phyloP scores from a whole-genome alignment of 2,113 vertebrate genomes.

The Psophia crepitans region DNA sequence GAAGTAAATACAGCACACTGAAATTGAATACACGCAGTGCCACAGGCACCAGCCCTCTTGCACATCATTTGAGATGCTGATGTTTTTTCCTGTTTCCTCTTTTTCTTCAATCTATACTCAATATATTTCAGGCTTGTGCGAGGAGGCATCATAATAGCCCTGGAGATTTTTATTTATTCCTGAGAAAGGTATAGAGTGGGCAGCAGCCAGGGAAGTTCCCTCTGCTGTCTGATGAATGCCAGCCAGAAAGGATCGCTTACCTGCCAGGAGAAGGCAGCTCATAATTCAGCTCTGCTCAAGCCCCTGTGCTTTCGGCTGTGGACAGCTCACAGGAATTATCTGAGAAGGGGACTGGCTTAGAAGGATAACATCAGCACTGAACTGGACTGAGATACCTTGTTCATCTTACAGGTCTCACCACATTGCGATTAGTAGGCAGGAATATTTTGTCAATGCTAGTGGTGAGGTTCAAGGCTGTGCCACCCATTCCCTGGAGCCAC shows the following conservation, averaged over 20 bases:
- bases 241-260: not conserved
- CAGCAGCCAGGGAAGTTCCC: not conserved
- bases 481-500: not conserved
- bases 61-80: conserved; percentile 14
- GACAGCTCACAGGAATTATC: not conserved
- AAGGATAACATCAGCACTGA: not conserved
- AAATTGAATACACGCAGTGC: conserved; percentile 22
- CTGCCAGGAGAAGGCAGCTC: not conserved
- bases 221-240: not conserved
- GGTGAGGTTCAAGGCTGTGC: not conserved
- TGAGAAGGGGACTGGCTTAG: not conserved
- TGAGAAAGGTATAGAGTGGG: not conserved
- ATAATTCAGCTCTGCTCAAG: not conserved
- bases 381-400: not conserved
- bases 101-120: not conserved
- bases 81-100: conserved; percentile 26
- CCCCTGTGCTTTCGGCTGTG: not conserved
- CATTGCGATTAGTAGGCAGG: not conserved
- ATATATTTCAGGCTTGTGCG: not conserved
- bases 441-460: not conserved
- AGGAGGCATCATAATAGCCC: not conserved
- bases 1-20: conserved; percentile 50
- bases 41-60: conserved; percentile 36
- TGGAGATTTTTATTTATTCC: not conserved
- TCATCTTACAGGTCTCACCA: not conserved